A percentile compares a stretch with the other conserved stretches of the same genome.
Evolutionary conservation across 2,888 invertebrate species (phyloP).

Genomic region (Suillia variegata): DNA sequence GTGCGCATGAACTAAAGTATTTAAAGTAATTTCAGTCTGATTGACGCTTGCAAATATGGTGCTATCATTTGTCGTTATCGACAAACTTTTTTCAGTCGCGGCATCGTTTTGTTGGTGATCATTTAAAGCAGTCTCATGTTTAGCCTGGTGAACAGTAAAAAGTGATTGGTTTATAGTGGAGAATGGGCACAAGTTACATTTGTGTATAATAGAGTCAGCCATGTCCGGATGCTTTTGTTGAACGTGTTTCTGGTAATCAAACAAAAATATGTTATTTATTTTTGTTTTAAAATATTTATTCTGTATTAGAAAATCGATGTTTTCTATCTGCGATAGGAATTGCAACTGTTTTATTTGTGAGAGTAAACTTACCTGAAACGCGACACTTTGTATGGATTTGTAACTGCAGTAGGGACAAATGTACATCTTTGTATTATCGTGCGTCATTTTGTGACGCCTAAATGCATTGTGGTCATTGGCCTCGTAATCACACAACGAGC

Average conservation of each 20-base stretch:
- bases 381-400: slow-evolving; percentile 79
- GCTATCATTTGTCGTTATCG: too few species aligned
- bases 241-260: slow-evolving; percentile 66
- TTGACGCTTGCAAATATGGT: too few species aligned
- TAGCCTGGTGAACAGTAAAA: slow-evolving; percentile 53
- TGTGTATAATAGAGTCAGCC: slow-evolving; percentile 66
- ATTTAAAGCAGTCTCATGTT: too few species aligned
- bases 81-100: background rate
- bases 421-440: slow-evolving; percentile 77
- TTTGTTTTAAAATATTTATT: background rate
- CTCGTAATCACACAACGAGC: slow-evolving; percentile 73
- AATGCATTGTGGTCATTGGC: slow-evolving; percentile 83
- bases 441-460: slow-evolving; percentile 74
- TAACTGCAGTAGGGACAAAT: slow-evolving; percentile 80
- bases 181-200: slow-evolving; percentile 54
- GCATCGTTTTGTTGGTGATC: too few species aligned
- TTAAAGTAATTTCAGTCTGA: too few species aligned
- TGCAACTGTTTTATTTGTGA: too few species aligned
- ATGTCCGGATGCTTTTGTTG: slow-evolving; percentile 78
- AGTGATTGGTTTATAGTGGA: slow-evolving; percentile 57
- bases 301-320: background rate
- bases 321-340: background rate
- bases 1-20: too few species aligned
- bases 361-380: slow-evolving; percentile 70
- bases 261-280: background rate